Evolutionary conservation across 37 sponge, comb jelly and placozoan genomes (phyloP).

Genomic region (Oopsacas minuta): DNA sequence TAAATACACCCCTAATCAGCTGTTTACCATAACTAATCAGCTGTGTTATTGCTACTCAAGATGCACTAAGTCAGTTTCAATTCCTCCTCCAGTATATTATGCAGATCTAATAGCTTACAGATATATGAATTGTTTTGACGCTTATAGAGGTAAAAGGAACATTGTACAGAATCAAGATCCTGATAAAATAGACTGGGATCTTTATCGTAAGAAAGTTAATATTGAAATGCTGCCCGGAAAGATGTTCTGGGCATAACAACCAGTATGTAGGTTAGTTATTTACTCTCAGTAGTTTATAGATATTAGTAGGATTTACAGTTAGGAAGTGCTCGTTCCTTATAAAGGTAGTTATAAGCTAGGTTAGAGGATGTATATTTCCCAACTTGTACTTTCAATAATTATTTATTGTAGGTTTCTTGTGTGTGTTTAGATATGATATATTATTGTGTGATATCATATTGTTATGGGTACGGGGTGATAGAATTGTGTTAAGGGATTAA

Average conservation of each 20-base stretch:
- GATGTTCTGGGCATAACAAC: not conserved
- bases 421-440: too few species aligned
- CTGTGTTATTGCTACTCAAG: slow-evolving; percentile 6
- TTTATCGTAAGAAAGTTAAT: not conserved
- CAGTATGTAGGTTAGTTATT: too few species aligned
- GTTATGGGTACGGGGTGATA: too few species aligned
- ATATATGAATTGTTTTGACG: not conserved
- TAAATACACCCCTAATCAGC: not conserved
- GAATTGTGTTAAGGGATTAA: too few species aligned
- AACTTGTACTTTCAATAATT: too few species aligned
- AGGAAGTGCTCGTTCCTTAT: too few species aligned
- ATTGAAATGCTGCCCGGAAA: not conserved
- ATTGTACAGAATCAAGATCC: not conserved
- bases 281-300: too few species aligned
- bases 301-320: too few species aligned
- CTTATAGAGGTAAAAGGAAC: not conserved
- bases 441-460: too few species aligned
- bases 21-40: not conserved
- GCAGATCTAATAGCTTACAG: slow-evolving; percentile 11
- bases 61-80: not conserved
- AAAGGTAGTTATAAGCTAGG: too few species aligned
- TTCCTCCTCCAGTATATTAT: slow-evolving; percentile 7
- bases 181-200: not conserved
- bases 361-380: too few species aligned
- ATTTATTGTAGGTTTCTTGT: too few species aligned